phyloP scores from a whole-genome alignment of 1,140 invertebrate genomes.

The Luehdorfia chinensis region DNA sequence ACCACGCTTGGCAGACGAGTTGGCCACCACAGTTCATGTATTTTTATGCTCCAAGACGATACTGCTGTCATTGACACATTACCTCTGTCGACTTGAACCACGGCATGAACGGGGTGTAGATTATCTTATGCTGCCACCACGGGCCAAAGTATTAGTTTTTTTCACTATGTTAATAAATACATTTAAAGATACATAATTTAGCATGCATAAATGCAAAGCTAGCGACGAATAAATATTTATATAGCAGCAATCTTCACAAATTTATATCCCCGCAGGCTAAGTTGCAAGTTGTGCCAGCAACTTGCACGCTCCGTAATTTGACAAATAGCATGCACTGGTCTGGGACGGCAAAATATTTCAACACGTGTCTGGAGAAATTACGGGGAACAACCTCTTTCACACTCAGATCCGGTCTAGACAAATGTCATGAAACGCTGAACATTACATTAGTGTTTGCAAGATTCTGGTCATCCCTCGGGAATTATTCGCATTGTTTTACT shows the following conservation, averaged over 20 bases:
- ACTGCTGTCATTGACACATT: no score
- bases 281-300: slow-evolving; percentile 18
- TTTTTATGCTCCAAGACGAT: no score
- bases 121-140: no score
- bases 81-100: no score
- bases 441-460: slow-evolving; percentile 34
- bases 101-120: no score
- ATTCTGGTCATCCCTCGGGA: slow-evolving; percentile 20
- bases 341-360: slow-evolving; percentile 25
- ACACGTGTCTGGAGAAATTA: slow-evolving; percentile 30
- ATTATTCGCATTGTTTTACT: slow-evolving; percentile 27
- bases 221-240: slow-evolving; percentile 9
- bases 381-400: slow-evolving; percentile 28
- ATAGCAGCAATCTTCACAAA: slow-evolving; percentile 3
- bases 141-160: no score
- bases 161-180: no score
- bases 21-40: no score
- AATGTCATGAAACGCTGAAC: slow-evolving; percentile 38
- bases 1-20: no score
- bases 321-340: slow-evolving; percentile 37
- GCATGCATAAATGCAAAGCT: no score
- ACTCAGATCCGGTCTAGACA: slow-evolving; percentile 32
- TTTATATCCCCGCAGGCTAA: slow-evolving; percentile 1
- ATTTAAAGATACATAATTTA: no score
- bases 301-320: slow-evolving; percentile 28